Evolutionary conservation across 2,888 invertebrate species (phyloP).

Genomic region (Galerucella nymphaeae): DNA sequence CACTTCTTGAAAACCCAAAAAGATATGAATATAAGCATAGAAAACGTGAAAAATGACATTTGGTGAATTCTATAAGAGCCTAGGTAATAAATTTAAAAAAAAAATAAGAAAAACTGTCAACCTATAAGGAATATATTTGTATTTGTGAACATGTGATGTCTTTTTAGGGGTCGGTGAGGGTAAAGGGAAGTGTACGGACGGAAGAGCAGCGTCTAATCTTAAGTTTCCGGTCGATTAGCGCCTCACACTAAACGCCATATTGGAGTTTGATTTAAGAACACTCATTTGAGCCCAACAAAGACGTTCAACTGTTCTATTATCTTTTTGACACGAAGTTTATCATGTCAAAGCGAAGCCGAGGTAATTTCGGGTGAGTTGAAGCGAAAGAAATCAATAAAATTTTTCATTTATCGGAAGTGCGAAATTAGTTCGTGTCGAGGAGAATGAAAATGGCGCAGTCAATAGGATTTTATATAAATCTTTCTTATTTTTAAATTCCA

Average conservation of each 20-base stretch:
- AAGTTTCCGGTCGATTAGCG: constrained; percentile 66
- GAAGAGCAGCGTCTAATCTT: constrained; percentile 62
- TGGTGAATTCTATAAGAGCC: constrained; percentile 39
- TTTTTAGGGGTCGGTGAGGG: constrained; percentile 24
- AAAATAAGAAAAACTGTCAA: constrained; percentile 29
- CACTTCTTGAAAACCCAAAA: constrained; percentile 24
- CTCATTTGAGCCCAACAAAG: constrained; percentile 65
- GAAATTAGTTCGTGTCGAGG: constrained; percentile 37
- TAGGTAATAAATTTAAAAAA: constrained; percentile 30
- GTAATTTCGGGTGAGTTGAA: constrained; percentile 57
- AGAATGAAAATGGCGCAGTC: constrained; percentile 15
- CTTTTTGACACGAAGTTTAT: constrained; percentile 63
- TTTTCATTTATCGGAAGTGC: constrained; percentile 48
- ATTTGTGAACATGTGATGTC: constrained; percentile 41
- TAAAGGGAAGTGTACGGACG: constrained; percentile 36
- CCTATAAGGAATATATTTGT: constrained; percentile 39
- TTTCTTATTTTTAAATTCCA: background rate
- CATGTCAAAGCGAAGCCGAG: constrained; percentile 52
- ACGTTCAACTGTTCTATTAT: constrained; percentile 64
- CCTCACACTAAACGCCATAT: constrained; percentile 65
- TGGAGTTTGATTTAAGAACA: constrained; percentile 67
- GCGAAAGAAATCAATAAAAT: constrained; percentile 54
- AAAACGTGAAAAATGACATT: constrained; percentile 39
- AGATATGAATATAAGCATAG: constrained; percentile 28
- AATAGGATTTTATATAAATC: background rate